These are phyloP conservation scores for Chamaea fasciata DNA, from an alignment of 2,113 vertebrate species.

Conservation along the genomic window DNA sequence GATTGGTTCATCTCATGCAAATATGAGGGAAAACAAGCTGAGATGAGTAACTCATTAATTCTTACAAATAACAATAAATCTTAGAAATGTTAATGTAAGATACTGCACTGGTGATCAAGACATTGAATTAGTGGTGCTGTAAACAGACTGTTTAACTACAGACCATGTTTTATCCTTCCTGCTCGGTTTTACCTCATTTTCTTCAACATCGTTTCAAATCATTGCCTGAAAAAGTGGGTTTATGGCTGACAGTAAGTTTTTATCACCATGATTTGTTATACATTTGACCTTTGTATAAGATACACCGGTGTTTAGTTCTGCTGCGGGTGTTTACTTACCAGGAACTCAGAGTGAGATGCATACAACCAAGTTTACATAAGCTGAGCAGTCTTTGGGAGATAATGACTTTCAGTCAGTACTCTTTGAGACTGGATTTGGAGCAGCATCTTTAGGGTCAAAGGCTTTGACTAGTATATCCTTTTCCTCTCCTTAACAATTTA, in stretches of 20 bases:
- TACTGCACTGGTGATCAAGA: neutral
- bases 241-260: neutral
- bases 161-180: neutral
- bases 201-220: neutral
- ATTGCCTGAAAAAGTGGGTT: neutral
- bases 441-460: constrained; percentile 37
- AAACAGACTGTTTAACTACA: neutral
- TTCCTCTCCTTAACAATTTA: neutral
- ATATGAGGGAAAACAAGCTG: neutral
- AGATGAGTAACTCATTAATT: neutral
- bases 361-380: constrained; percentile 25
- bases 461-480: neutral
- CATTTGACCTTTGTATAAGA: constrained; percentile 5
- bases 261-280: neutral
- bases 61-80: neutral
- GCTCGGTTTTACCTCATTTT: neutral
- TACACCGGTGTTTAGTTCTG: neutral
- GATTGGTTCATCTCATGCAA: neutral
- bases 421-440: constrained; percentile 8
- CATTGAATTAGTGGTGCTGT: neutral
- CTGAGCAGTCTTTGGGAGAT: neutral
- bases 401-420: constrained; percentile 33
- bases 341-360: neutral
- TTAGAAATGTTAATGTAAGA: neutral
- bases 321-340: neutral